Percentiles rank a stretch among this genome's conserved stretches.
phyloP scores from a whole-genome alignment of 2,888 invertebrate genomes.

The Hirtodrosophila trivittata region DNA sequence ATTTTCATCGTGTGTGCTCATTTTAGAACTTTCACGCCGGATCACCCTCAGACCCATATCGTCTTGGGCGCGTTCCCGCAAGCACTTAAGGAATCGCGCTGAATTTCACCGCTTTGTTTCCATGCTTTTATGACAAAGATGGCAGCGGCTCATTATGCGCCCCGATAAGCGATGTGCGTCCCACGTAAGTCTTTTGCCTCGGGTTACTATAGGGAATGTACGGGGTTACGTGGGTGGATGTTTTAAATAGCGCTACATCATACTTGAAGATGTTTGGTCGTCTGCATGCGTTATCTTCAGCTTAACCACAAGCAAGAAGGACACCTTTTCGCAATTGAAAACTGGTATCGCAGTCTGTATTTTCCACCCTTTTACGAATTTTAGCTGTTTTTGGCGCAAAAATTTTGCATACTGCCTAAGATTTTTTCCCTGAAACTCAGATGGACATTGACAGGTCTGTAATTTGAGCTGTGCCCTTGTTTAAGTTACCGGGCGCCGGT shows the following conservation, averaged over 20 bases:
- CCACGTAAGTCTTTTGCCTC: conserved; percentile 75
- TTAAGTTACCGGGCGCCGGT: conserved; percentile 67
- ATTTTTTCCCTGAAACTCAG: conserved; percentile 31
- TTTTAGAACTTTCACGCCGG: conserved; percentile 69
- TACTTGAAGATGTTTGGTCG: conserved; percentile 30
- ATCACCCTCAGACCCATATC: conserved; percentile 29
- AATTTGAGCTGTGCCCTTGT: conserved; percentile 75
- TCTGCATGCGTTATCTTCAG: conserved; percentile 33
- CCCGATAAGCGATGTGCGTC: conserved; percentile 76
- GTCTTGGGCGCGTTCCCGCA: conserved; percentile 31
- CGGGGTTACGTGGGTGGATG: conserved; percentile 39
- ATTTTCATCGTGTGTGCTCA: conserved; percentile 78
- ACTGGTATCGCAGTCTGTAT: conserved; percentile 47
- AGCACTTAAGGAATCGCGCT: conserved; percentile 72
- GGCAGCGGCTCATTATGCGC: conserved; percentile 77
- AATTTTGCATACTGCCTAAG: conserved; percentile 42
- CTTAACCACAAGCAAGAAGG: conserved; percentile 15
- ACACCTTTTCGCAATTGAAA: conserved; percentile 32
- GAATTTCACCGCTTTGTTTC: conserved; percentile 78
- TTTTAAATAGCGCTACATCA: conserved; percentile 43
- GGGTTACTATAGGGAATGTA: conserved; percentile 55
- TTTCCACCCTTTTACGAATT: conserved; percentile 59
- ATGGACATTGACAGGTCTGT: conserved; percentile 68
- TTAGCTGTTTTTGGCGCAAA: conserved; percentile 48
- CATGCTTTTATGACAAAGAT: conserved; percentile 68